phyloP scores from a whole-genome alignment of 2,113 vertebrate species.

The Oncorhynchus nerka region DNA sequence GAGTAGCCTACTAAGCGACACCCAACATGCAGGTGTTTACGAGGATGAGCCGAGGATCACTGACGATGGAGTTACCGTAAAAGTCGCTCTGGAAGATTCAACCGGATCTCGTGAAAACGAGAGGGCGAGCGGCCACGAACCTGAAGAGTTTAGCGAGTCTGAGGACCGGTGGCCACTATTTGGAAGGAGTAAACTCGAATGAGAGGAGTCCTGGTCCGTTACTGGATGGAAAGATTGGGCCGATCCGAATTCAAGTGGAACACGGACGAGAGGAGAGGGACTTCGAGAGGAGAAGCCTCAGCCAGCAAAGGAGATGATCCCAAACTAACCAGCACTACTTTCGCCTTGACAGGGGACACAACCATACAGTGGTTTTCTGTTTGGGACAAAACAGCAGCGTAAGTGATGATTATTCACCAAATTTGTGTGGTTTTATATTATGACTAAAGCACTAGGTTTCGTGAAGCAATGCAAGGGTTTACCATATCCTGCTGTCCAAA shows the following conservation, averaged over 20 bases:
- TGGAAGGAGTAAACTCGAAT: constrained; percentile 37
- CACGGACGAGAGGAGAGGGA: constrained; percentile 79
- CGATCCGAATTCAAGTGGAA: constrained; percentile 73
- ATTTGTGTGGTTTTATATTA: neutral
- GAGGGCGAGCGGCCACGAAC: constrained; percentile 63
- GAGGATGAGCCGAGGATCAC: constrained; percentile 26
- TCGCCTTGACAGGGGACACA: constrained; percentile 90
- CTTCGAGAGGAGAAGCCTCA: constrained; percentile 45
- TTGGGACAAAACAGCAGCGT: constrained; percentile 93
- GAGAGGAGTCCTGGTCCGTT: constrained; percentile 44
- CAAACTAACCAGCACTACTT: constrained; percentile 83
- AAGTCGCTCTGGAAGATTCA: constrained; percentile 28
- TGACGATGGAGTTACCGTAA: constrained; percentile 9
- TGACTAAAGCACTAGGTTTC: neutral
- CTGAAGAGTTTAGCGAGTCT: constrained; percentile 51
- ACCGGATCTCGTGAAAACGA: constrained; percentile 31
- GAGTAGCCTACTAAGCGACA: constrained; percentile 30
- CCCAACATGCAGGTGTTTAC: constrained; percentile 23
- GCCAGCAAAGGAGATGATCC: constrained; percentile 71
- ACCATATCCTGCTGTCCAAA: neutral
- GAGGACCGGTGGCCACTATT: constrained; percentile 28
- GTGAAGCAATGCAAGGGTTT: neutral
- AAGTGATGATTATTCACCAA: constrained; percentile 64
- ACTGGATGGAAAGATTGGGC: constrained; percentile 70
- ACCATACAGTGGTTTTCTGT: constrained; percentile 97